These are phyloP conservation scores for Andrena chrysosceles DNA, from an alignment of 2,888 invertebrate species.

Conservation along the genomic window DNA sequence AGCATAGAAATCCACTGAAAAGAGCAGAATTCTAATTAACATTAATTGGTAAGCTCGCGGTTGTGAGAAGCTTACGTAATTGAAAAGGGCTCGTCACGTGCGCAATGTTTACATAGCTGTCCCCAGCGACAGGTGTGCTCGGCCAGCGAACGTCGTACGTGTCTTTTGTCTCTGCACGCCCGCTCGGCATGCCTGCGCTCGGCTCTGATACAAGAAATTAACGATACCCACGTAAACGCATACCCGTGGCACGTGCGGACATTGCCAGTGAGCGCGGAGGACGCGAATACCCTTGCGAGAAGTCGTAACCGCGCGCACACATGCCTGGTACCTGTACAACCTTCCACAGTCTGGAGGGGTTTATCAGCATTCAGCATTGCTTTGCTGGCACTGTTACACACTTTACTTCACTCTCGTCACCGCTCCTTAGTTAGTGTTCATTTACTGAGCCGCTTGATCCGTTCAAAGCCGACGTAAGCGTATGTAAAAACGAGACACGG, in stretches of 20 bases:
- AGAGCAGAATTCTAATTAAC: background rate
- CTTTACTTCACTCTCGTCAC: conserved; percentile 68
- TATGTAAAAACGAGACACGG: background rate
- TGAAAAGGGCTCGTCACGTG: conserved; percentile 5
- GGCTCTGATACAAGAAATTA: conserved; percentile 31
- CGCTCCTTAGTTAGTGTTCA: conserved; percentile 62
- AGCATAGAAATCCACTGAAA: no score
- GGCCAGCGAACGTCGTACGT: conserved; percentile 16
- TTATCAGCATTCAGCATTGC: conserved; percentile 76
- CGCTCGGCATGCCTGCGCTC: conserved; percentile 7
- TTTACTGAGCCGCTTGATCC: conserved; percentile 64
- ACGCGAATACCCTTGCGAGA: conserved; percentile 55
- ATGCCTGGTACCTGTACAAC: conserved; percentile 60
- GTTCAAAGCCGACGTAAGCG: conserved; percentile 21
- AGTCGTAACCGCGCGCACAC: conserved; percentile 55
- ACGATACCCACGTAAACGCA: conserved; percentile 46
- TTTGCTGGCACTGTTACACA: conserved; percentile 71
- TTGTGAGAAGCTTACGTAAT: conserved; percentile 8
- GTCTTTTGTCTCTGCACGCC: conserved; percentile 10
- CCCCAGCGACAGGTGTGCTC: conserved; percentile 43
- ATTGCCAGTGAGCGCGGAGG: conserved; percentile 51
- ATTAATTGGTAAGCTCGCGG: background rate
- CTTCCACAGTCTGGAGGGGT: conserved; percentile 71
- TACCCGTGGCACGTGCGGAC: conserved; percentile 2
- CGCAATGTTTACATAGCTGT: conserved; percentile 49